phyloP scores from a whole-genome alignment of 1,140 invertebrate genomes.

The Drosophila chauvacae region DNA sequence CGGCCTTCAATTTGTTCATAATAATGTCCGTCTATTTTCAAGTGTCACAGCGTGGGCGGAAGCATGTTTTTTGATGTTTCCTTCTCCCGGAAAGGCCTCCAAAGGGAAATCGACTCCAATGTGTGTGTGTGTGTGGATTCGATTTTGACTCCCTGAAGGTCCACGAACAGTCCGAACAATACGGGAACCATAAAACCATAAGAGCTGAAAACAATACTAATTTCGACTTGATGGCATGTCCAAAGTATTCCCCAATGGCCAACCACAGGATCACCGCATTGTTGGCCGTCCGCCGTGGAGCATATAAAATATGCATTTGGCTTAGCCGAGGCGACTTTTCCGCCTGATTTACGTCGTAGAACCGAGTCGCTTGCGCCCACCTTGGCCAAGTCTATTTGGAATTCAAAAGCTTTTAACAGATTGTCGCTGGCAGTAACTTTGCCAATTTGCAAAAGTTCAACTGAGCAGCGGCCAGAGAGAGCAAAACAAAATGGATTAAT shows the following conservation, averaged over 20 bases:
- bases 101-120: constrained; percentile 20
- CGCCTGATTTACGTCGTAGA: constrained; percentile 38
- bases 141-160: neutral
- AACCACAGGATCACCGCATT: constrained; percentile 19
- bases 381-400: constrained; percentile 47
- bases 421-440: constrained; percentile 64
- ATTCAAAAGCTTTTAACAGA: constrained; percentile 61
- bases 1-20: constrained; percentile 72
- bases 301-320: constrained; percentile 41
- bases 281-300: constrained; percentile 4
- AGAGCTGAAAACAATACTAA: constrained; percentile 43
- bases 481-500: constrained; percentile 46
- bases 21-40: constrained; percentile 71
- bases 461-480: constrained; percentile 16
- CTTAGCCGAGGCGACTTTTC: constrained; percentile 25
- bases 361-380: constrained; percentile 7
- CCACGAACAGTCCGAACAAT: neutral
- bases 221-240: constrained; percentile 29
- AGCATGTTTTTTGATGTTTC: constrained; percentile 42
- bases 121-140: constrained; percentile 3
- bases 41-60: constrained; percentile 46
- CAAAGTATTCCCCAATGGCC: constrained; percentile 23
- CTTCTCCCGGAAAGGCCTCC: constrained; percentile 23
- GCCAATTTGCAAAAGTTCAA: constrained; percentile 61
- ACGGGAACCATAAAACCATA: constrained; percentile 5